Conservation (phyloP, 2,113 vertebrate genomes). For the Catharus minimus region DNA sequence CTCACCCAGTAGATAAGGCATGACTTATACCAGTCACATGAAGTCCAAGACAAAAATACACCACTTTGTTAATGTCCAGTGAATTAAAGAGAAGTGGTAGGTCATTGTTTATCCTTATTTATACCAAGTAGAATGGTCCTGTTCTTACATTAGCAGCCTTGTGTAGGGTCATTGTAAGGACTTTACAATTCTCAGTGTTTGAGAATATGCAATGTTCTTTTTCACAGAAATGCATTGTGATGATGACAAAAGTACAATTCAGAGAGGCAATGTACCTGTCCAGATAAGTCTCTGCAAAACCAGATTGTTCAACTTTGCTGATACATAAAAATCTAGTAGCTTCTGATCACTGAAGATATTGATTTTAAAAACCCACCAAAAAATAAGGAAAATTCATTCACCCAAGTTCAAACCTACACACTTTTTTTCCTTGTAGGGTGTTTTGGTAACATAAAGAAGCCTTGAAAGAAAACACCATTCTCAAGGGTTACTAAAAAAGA, state of each 20-base stretch:
- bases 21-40: neutral
- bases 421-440: neutral
- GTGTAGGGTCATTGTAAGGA: neutral
- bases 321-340: neutral
- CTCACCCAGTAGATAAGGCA: neutral
- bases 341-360: neutral
- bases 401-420: neutral
- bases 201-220: neutral
- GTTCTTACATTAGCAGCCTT: neutral
- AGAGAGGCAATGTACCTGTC: neutral
- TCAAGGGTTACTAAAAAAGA: neutral
- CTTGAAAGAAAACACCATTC: neutral
- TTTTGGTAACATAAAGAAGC: neutral
- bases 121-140: neutral
- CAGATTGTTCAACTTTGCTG: neutral
- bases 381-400: neutral
- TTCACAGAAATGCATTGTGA: neutral
- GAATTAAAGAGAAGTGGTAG: neutral
- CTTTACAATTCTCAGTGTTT: neutral
- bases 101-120: neutral
- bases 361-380: neutral
- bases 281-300: neutral
- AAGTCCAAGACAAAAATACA: neutral
- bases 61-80: neutral
- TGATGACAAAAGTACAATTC: neutral